Evolutionary conservation across 2,888 invertebrate species (phyloP).

Genomic region (Rotaria macrura): DNA sequence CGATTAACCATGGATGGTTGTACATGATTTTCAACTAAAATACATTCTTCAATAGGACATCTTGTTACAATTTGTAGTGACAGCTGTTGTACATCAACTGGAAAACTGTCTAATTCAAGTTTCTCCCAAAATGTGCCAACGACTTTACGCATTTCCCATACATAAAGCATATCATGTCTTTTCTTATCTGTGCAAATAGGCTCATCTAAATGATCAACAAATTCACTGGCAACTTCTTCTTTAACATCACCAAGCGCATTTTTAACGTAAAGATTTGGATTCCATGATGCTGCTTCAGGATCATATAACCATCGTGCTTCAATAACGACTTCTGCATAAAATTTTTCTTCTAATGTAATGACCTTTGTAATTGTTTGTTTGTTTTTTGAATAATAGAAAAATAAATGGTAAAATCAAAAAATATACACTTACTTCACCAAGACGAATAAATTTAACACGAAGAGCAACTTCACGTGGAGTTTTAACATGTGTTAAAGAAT

Average conservation of each 20-base stretch:
- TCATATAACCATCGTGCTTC: constrained; percentile 21
- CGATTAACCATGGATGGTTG: neutral
- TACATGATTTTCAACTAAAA: constrained; percentile 5
- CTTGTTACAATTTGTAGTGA: neutral
- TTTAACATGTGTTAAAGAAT: neutral
- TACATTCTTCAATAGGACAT: neutral
- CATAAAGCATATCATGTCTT: neutral
- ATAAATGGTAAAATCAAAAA: neutral
- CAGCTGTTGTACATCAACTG: constrained; percentile 12
- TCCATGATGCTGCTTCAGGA: neutral
- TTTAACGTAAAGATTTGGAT: constrained; percentile 16
- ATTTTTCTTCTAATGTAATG: constrained; percentile 12
- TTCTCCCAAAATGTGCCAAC: constrained; percentile 20
- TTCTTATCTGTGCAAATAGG: neutral
- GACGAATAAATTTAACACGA: constrained; percentile 17
- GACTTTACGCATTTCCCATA: constrained; percentile 10
- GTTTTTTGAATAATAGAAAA: neutral
- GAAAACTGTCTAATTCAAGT: constrained; percentile 18
- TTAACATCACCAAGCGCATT: constrained; percentile 16
- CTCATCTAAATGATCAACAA: neutral
- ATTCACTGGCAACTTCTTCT: neutral
- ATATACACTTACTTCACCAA: neutral
- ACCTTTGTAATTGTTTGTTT: too few relatives aligned
- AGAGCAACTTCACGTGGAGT: neutral
- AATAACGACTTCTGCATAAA: constrained; percentile 12